These are phyloP conservation scores for Limnephilus lunatus DNA, from an alignment of 2,888 invertebrate species.

Conservation along the genomic window DNA sequence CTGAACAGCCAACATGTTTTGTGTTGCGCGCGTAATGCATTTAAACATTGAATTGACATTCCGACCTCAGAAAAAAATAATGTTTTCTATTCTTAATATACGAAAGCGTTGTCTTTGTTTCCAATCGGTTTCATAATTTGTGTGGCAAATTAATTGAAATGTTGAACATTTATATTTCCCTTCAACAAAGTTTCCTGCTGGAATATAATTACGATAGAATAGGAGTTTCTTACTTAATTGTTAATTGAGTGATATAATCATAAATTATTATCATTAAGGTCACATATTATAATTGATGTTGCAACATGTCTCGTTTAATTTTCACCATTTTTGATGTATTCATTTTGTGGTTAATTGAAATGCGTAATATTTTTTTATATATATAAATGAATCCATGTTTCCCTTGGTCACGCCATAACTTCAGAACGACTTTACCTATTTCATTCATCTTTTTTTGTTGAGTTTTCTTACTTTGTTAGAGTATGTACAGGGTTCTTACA, in stretches of 20 bases:
- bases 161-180: background rate
- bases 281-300: no score
- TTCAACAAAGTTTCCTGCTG: background rate
- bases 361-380: no score
- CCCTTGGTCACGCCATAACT: no score
- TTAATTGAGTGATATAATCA: background rate
- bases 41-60: background rate
- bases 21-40: background rate
- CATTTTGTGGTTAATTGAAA: no score
- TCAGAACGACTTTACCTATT: no score
- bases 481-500: no score
- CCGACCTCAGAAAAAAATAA: background rate
- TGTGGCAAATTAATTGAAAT: background rate
- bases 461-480: no score
- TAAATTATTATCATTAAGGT: background rate
- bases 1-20: background rate
- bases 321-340: no score
- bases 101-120: background rate
- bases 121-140: background rate
- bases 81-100: background rate
- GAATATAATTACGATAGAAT: background rate
- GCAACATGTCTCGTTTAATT: background rate
- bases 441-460: no score
- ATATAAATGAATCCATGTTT: no score
- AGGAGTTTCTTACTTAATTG: no score